Conservation (phyloP, 2,888 invertebrate genomes). For the Phortica okadai region DNA sequence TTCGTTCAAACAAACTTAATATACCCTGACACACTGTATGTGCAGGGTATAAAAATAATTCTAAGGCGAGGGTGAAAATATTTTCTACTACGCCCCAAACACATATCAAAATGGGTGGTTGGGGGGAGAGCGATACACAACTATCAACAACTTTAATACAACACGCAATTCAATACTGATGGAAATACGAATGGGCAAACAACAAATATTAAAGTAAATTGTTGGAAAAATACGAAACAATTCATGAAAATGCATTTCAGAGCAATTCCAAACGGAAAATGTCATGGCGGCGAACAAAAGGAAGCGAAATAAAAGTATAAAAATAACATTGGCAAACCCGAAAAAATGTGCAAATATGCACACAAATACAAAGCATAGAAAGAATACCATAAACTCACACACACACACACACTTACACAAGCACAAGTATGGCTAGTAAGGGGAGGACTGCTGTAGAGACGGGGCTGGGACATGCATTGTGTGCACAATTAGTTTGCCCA, state of each 20-base stretch:
- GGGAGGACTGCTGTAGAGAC: background rate
- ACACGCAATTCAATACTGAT: background rate
- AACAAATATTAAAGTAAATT: background rate
- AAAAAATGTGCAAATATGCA: background rate
- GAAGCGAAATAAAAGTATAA: background rate
- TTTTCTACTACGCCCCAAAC: background rate
- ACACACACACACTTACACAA: background rate
- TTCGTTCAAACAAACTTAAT: no score
- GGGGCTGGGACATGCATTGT: background rate
- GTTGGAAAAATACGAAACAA: background rate
- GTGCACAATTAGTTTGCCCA: slow-evolving; percentile 13
- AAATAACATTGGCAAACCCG: background rate
- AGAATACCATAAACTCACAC: background rate
- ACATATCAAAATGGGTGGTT: background rate
- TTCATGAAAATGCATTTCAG: background rate
- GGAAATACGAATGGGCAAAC: background rate
- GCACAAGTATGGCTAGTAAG: background rate
- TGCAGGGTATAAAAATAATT: no score
- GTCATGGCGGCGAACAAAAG: background rate
- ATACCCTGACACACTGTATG: no score
- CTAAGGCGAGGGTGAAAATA: background rate
- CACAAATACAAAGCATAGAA: background rate
- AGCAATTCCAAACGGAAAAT: background rate
- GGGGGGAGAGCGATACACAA: background rate
- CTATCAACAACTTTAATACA: background rate